Evolutionary conservation across 2,113 vertebrate genomes (phyloP).

Genomic region (Nycticebus coucang): DNA sequence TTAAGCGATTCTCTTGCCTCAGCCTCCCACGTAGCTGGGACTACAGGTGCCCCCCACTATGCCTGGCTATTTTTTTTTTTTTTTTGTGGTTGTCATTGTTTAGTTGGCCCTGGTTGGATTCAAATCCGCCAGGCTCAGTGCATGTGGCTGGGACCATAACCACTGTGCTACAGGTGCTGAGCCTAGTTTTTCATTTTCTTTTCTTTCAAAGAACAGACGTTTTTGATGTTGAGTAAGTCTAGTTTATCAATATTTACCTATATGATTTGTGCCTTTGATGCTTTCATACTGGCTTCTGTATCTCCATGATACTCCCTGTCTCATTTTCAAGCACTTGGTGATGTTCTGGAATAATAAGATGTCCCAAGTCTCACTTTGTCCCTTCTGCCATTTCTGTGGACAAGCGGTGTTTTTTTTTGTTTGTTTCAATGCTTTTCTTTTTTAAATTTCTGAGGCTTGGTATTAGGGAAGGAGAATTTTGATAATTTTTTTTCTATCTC

Average conservation of each 20-base stretch:
- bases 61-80: too few species aligned
- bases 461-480: not conserved
- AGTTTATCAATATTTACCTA: not conserved
- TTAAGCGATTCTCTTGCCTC: too few species aligned
- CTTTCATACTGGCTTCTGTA: not conserved
- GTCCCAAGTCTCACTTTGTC: not conserved
- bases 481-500: not conserved
- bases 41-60: too few species aligned
- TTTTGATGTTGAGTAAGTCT: not conserved
- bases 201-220: not conserved
- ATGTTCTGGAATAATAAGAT: not conserved
- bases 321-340: not conserved
- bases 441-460: not conserved
- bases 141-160: too few species aligned
- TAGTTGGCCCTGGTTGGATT: too few species aligned
- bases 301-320: not conserved
- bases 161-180: too few species aligned
- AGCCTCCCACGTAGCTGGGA: too few species aligned
- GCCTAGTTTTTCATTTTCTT: not conserved
- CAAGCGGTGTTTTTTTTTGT: too few species aligned
- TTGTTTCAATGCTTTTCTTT: too few species aligned
- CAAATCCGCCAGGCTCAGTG: too few species aligned
- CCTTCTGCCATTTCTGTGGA: not conserved
- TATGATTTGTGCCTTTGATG: not conserved
- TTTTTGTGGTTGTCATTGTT: too few species aligned